Conservation (phyloP, 1,140 invertebrate genomes). For the Papilio helenus region DNA sequence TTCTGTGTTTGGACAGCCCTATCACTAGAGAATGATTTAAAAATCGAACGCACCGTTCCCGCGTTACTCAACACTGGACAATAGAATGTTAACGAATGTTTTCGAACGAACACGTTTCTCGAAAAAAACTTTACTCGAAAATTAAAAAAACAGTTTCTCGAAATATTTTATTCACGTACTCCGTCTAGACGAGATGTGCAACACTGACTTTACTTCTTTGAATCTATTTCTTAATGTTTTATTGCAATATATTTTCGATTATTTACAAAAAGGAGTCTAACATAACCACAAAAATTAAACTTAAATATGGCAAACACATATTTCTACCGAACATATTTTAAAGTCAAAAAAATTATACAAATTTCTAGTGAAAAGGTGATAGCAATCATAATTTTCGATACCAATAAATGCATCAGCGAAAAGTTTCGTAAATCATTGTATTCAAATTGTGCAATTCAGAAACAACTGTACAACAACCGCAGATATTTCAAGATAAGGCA, state of each 20-base stretch:
- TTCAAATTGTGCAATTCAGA: conserved; percentile 16
- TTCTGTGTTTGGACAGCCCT: background rate
- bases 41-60: conserved; percentile 19
- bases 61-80: conserved; percentile 6
- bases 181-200: background rate
- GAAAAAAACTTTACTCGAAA: conserved; percentile 18
- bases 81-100: conserved; percentile 36
- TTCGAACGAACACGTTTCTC: conserved; percentile 21
- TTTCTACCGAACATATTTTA: background rate
- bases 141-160: conserved; percentile 21
- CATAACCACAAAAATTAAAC: too few species aligned
- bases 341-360: background rate
- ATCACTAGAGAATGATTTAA: conserved; percentile 7
- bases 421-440: conserved; percentile 11
- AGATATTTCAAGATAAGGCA: conserved; percentile 8
- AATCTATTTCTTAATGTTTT: background rate
- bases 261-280: too few species aligned
- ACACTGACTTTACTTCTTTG: background rate
- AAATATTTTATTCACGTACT: conserved; percentile 25
- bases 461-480: conserved; percentile 8
- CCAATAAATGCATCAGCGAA: background rate
- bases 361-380: background rate
- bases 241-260: background rate
- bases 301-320: too few species aligned
- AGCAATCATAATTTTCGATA: background rate